Percentiles rank a stretch among this genome's conserved stretches.
Evolutionary conservation across 2,888 invertebrate genomes (phyloP).

Genomic region (Drosophila niveifrons): DNA sequence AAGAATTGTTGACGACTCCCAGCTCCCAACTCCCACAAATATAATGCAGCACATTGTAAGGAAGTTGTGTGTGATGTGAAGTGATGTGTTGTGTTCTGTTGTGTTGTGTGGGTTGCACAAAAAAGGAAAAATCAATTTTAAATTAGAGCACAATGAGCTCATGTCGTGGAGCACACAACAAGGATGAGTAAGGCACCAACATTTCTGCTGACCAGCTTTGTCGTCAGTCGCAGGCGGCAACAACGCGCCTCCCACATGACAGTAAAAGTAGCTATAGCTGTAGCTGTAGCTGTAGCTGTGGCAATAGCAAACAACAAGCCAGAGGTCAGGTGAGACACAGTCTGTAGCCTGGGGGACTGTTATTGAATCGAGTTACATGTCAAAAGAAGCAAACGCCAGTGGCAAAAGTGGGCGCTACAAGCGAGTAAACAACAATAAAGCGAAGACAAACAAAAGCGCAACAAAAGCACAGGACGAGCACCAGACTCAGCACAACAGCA

Average conservation of each 20-base stretch:
- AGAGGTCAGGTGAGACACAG: constrained; percentile 55
- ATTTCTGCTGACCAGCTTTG: constrained; percentile 24
- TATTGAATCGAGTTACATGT: constrained; percentile 79
- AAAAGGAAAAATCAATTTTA: constrained; percentile 72
- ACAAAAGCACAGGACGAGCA: constrained; percentile 46
- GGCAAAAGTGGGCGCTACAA: constrained; percentile 66
- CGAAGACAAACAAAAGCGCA: constrained; percentile 78
- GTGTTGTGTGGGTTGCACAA: constrained; percentile 4
- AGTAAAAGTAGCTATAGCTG: constrained; percentile 13
- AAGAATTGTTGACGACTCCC: constrained; percentile 14
- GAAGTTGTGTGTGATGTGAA: neutral
- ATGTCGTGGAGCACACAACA: constrained; percentile 38
- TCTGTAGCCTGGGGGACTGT: constrained; percentile 39
- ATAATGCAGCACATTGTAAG: constrained; percentile 1
- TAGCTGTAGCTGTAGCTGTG: constrained; percentile 9
- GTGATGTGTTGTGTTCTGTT: neutral
- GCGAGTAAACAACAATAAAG: constrained; percentile 80
- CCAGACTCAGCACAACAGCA: too few relatives aligned
- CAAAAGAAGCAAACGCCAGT: constrained; percentile 71
- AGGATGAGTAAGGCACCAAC: neutral
- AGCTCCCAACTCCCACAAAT: neutral
- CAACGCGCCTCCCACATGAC: constrained; percentile 39
- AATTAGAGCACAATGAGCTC: constrained; percentile 75
- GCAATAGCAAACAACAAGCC: constrained; percentile 35
- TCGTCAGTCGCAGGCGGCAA: constrained; percentile 38